phyloP scores from a whole-genome alignment of 2,113 vertebrate genomes.

The Chamaetylas fuelleborni region DNA sequence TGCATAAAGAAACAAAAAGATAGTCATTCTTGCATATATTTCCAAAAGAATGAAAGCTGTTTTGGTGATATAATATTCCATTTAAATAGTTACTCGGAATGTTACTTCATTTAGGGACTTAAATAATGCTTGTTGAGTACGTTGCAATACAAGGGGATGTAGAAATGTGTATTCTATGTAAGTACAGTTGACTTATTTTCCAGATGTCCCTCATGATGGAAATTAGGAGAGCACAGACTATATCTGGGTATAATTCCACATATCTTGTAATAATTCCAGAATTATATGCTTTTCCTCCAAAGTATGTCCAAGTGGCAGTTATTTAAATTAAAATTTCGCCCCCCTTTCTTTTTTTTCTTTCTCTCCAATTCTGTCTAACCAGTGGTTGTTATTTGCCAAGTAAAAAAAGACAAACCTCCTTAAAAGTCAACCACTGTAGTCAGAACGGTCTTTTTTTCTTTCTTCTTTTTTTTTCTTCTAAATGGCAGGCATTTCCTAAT shows the following conservation, averaged over 20 bases:
- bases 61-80: neutral
- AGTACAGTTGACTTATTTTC: neutral
- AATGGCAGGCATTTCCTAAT: neutral
- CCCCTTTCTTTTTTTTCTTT: neutral
- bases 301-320: neutral
- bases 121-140: neutral
- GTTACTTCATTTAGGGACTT: neutral
- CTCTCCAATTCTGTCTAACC: neutral
- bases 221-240: neutral
- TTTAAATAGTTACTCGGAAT: neutral
- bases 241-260: neutral
- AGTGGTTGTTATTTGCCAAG: neutral
- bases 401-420: neutral
- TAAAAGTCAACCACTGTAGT: neutral
- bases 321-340: neutral
- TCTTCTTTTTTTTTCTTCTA: neutral
- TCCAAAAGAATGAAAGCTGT: neutral
- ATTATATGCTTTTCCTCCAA: neutral
- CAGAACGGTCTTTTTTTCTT: neutral
- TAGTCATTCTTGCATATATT: neutral
- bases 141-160: neutral
- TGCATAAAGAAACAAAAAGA: conserved; percentile 76
- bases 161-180: neutral
- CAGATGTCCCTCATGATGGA: neutral
- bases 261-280: neutral